Conservation (phyloP, 1,140 invertebrate genomes). For the Ridgeia piscesae region DNA sequence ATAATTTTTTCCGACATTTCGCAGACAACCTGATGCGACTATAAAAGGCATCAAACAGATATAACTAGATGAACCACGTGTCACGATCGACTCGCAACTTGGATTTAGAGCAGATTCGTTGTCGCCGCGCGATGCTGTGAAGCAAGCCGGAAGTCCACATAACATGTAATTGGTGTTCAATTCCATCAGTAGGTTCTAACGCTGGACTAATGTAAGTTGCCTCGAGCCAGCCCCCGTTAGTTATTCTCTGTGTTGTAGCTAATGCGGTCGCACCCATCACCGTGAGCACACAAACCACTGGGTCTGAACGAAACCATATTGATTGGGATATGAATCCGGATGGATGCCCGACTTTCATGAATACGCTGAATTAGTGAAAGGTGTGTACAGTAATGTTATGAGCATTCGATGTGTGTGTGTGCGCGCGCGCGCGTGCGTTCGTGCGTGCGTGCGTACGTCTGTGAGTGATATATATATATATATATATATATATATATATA, state of each 20-base stretch:
- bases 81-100: not conserved
- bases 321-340: not conserved
- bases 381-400: not conserved
- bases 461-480: too few species aligned
- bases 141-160: not conserved
- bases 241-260: not conserved
- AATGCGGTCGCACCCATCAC: not conserved
- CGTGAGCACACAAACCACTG: not conserved
- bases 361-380: not conserved
- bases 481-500: too few species aligned
- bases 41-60: not conserved
- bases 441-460: too few species aligned
- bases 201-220: not conserved
- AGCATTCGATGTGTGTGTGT: too few species aligned
- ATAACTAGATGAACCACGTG: not conserved
- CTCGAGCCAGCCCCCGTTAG: not conserved
- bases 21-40: too few species aligned
- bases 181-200: not conserved
- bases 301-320: not conserved
- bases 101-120: not conserved
- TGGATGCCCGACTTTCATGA: not conserved
- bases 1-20: not conserved
- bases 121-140: not conserved
- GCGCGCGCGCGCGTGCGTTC: too few species aligned
- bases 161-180: not conserved